A percentile compares a stretch with the other conserved stretches of the same genome.
Conservation (phyloP, 2,797 vertebrate species). For the Kryptopterus vitreolus region DNA sequence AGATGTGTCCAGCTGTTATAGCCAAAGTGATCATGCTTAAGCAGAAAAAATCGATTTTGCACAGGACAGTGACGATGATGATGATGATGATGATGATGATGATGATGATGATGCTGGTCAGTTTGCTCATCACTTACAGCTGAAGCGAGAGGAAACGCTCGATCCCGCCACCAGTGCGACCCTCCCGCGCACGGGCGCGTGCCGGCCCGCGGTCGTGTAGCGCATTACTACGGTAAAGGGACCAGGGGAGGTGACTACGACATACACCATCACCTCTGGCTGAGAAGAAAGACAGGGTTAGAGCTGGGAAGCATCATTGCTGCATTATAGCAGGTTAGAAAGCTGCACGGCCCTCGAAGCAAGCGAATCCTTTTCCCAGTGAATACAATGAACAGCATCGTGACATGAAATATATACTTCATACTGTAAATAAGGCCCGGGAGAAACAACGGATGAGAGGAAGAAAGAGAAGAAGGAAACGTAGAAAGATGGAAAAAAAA, state of each 20-base stretch:
- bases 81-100: not conserved
- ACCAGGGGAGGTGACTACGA: constrained; percentile 78
- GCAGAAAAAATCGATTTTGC: not conserved
- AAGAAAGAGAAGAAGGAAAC: no score
- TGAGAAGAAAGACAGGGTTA: constrained; percentile 78
- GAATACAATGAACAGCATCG: no score
- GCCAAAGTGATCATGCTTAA: not conserved
- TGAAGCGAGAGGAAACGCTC: constrained; percentile 77
- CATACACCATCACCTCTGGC: constrained; percentile 79
- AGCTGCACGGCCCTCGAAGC: not conserved
- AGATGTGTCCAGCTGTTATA: not conserved
- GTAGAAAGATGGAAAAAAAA: no score
- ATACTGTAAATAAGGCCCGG: no score
- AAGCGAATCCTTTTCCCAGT: not conserved
- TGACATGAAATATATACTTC: no score
- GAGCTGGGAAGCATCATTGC: constrained; percentile 58
- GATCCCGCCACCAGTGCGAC: constrained; percentile 79
- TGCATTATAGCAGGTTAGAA: not conserved
- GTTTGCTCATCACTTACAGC: constrained; percentile 79
- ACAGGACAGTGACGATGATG: not conserved
- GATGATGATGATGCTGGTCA: constrained; percentile 16
- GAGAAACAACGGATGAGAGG: no score
- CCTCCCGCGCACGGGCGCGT: constrained; percentile 69
- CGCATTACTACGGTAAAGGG: constrained; percentile 77
- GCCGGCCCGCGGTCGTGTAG: constrained; percentile 75